Conservation (phyloP, 2,797 vertebrate genomes). For the Takifugu rubripes region DNA sequence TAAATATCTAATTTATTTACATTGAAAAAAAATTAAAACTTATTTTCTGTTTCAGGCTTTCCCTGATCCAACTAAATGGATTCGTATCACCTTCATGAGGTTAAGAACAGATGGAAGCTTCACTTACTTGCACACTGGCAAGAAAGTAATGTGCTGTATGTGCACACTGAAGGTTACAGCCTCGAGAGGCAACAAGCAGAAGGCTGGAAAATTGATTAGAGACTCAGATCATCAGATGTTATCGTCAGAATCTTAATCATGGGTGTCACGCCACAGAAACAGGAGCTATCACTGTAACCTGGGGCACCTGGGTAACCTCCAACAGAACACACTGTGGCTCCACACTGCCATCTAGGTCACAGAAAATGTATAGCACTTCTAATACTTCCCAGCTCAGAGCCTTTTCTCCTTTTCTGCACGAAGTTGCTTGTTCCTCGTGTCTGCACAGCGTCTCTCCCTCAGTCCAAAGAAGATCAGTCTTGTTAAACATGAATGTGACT, state of each 20-base stretch:
- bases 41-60: constrained; percentile 30
- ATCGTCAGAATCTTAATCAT: constrained; percentile 53
- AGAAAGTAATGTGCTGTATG: constrained; percentile 42
- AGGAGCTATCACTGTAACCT: constrained; percentile 12
- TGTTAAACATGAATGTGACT: too few relatives aligned
- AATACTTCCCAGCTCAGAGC: too few relatives aligned
- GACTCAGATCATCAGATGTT: constrained; percentile 55
- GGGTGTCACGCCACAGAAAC: constrained; percentile 25
- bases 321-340: constrained; percentile 29
- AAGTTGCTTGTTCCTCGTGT: too few relatives aligned
- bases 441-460: too few relatives aligned
- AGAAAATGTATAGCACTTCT: not conserved
- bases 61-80: constrained; percentile 61
- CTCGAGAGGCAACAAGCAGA: constrained; percentile 40
- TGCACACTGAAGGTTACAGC: constrained; percentile 48
- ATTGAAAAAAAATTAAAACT: constrained; percentile 21
- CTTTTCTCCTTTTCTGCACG: too few relatives aligned
- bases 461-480: too few relatives aligned
- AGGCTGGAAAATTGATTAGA: constrained; percentile 37
- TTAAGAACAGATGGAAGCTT: constrained; percentile 42
- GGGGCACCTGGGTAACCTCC: constrained; percentile 4
- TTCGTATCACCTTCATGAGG: constrained; percentile 57
- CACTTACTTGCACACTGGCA: constrained; percentile 38
- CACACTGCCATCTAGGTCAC: constrained; percentile 65
- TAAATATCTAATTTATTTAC: constrained; percentile 14